Base-by-base conservation (phyloP, 2,113 vertebrate genomes). In the Ctenomys sociabilis region DNA sequence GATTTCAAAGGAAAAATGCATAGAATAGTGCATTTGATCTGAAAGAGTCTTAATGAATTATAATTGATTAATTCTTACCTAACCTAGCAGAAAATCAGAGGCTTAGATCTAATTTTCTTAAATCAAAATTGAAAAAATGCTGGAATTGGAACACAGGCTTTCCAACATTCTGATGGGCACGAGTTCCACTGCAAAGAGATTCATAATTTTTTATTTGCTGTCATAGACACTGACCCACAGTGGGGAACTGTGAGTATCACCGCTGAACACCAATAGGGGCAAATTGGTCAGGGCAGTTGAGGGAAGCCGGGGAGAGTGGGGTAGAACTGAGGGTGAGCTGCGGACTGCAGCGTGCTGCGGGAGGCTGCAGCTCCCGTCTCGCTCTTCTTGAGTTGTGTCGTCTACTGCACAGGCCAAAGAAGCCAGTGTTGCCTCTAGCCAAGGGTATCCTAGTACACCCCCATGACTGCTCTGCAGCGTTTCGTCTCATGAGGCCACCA, bases 71-170 rank as follows among this genome's bases (percentile, higher is more conserved):
- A 85, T 64, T 85, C 64, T 91, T 73, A 61, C 37, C 35, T 87
- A 87, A 80, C 12, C 32, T 49, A 49, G 30, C n/a, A 37, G 45
- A 37, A 35, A 92, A 70, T 77, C 45, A 49, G 43, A 95, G n/a
- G 70, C n/a, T 61, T 92, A 73, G 14, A 52, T 80, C 45, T 80
- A 80, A 66, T 93, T 95, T 92, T 37, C 70, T 49, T 68, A 80
- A 94, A 70, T 89, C 13, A 43, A 82, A 81, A 35, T 54, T 54
- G 14, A 24, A 64, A 85, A 92, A 68, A 26, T 77, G 59, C 35
- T 32, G 21, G n/a, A 85, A 37, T 32, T 75, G 57, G 21, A 26
- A 59, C 12, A 32, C 10, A 78, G 28, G 72, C 28, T 61, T 24
- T 78, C 52, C 80, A 37, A 22, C 26, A 64, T 89, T 86, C 63